A percentile compares a stretch with the other conserved stretches of the same genome.
phyloP scores from a whole-genome alignment of 1,140 invertebrate genomes.

The Bilobella aurantiaca region DNA sequence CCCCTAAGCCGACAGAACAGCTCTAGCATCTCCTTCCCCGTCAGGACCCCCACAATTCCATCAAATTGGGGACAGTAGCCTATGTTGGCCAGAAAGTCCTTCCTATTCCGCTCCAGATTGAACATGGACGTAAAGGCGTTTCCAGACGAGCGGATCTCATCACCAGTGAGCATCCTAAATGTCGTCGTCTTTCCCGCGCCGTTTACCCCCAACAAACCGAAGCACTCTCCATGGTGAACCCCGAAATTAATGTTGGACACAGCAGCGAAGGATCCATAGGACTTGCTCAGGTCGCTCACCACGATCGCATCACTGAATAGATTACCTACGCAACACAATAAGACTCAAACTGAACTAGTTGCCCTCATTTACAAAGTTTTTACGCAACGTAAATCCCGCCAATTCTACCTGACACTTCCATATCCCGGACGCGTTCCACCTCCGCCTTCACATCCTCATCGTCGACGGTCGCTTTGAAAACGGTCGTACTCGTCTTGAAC shows the following conservation, averaged over 20 bases:
- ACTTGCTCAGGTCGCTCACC: background rate
- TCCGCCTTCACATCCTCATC: conserved; percentile 1
- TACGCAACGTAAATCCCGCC: too few relatives aligned
- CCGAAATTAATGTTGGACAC: conserved; percentile 12
- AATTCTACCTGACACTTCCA: background rate
- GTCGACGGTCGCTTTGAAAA: background rate
- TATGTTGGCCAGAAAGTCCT: conserved; percentile 37
- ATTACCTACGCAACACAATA: too few relatives aligned
- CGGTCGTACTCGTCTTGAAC: background rate
- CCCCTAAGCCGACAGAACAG: conserved; percentile 40
- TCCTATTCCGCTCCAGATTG: conserved; percentile 40
- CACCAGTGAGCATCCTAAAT: conserved; percentile 47
- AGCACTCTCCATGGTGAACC: conserved; percentile 41
- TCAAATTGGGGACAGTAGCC: conserved; percentile 49
- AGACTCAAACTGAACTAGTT: too few relatives aligned
- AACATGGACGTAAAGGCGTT: conserved; percentile 45
- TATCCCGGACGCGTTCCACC: background rate
- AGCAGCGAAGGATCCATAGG: conserved; percentile 13
- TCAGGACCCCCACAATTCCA: conserved; percentile 48
- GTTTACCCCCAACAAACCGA: conserved; percentile 43
- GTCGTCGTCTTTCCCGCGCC: conserved; percentile 41
- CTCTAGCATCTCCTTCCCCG: conserved; percentile 47
- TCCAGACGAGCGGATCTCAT: conserved; percentile 43
- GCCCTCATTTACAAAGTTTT: too few relatives aligned
- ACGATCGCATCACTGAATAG: conserved; percentile 4